Evolutionary conservation across 2,113 vertebrate genomes (phyloP).

Genomic region (Anser cygnoides): DNA sequence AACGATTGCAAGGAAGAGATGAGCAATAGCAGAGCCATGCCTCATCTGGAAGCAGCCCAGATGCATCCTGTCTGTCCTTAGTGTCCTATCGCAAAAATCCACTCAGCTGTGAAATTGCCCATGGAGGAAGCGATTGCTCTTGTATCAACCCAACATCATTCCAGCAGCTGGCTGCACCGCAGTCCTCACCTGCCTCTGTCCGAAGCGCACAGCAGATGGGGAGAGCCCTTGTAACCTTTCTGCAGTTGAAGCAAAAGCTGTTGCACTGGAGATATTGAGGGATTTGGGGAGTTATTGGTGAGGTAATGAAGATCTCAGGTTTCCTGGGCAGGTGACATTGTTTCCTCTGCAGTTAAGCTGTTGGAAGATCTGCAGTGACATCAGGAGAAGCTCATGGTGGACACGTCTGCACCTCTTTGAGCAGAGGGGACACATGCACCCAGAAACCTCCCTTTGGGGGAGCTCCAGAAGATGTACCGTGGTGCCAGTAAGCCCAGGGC

Average conservation of each 20-base stretch:
- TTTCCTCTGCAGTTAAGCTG: neutral
- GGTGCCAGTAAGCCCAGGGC: neutral
- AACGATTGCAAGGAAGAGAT: too few relatives aligned
- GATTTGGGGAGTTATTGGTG: neutral
- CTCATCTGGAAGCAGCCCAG: too few relatives aligned
- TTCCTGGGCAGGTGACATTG: neutral
- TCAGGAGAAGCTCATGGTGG: neutral
- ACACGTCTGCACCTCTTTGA: neutral
- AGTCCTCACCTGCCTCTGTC: neutral
- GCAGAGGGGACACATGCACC: neutral
- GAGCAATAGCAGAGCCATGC: too few relatives aligned
- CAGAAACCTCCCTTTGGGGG: neutral
- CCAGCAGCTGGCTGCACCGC: neutral
- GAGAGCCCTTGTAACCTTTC: neutral
- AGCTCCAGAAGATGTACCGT: neutral
- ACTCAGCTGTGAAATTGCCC: too few relatives aligned
- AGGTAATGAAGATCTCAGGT: neutral
- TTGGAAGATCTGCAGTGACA: neutral
- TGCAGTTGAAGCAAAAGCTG: neutral
- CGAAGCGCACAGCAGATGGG: fast-evolving
- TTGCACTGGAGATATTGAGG: neutral
- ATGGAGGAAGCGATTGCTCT: neutral
- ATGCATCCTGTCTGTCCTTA: too few relatives aligned
- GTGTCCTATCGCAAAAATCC: too few relatives aligned
- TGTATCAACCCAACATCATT: neutral